phyloP scores from a whole-genome alignment of 2,888 invertebrate species.

The Callimorpha dominula region DNA sequence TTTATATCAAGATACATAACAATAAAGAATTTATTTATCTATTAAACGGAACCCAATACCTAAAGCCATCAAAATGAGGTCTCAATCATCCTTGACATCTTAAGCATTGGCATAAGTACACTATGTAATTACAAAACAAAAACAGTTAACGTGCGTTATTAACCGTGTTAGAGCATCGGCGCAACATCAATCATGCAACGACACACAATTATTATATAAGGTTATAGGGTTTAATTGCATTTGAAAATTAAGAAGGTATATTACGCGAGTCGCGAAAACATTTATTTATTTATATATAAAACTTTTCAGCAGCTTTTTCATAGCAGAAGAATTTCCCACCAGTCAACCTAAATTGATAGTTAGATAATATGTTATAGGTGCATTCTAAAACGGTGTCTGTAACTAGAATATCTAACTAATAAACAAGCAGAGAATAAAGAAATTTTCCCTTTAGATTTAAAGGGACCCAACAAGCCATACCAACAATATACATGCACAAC shows the following conservation, averaged over 20 bases:
- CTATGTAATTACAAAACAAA: slow-evolving; percentile 55
- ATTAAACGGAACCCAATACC: not conserved
- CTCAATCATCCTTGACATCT: slow-evolving; percentile 55
- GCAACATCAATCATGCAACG: slow-evolving; percentile 37
- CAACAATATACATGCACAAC: too few species aligned
- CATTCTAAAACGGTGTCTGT: too few species aligned
- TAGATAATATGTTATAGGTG: too few species aligned
- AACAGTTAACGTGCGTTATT: slow-evolving; percentile 48
- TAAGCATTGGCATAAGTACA: slow-evolving; percentile 39
- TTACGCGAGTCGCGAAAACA: not conserved
- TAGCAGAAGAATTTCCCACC: too few species aligned
- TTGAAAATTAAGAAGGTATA: not conserved
- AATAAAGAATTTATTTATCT: not conserved
- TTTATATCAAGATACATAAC: not conserved
- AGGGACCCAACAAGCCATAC: too few species aligned
- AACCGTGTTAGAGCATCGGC: slow-evolving; percentile 2
- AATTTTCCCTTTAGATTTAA: too few species aligned
- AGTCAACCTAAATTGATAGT: too few species aligned
- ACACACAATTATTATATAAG: slow-evolving; percentile 1
- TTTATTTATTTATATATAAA: not conserved
- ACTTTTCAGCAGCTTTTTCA: not conserved
- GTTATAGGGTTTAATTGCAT: not conserved
- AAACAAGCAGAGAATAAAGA: too few species aligned
- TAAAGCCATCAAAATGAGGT: slow-evolving; percentile 45
- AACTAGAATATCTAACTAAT: too few species aligned